A percentile compares a stretch with the other conserved stretches of the same genome.
phyloP scores from a whole-genome alignment of 1,140 invertebrate species.

The Bombyx mori region ASM3026992v2 NC_085130.1:11252001-11252500 shows the following conservation, averaged over 20 bases:
- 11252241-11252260: conserved; percentile 52
- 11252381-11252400: conserved; percentile 63
- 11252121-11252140: conserved; percentile 56
- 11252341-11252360: conserved; percentile 66
- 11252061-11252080: conserved; percentile 56
- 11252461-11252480: conserved; percentile 63
- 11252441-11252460: conserved; percentile 63
- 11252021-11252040: conserved; percentile 63
- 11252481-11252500: conserved; percentile 55
- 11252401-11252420: conserved; percentile 64
- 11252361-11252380: conserved; percentile 69
- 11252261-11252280: conserved; percentile 54
- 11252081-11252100: conserved; percentile 52
- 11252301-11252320: conserved; percentile 51
- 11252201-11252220: conserved; percentile 47
- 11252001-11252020: conserved; percentile 73
- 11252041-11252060: conserved; percentile 61
- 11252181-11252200: conserved; percentile 44
- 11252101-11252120: conserved; percentile 49
- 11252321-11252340: conserved; percentile 57
- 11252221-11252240: conserved; percentile 50
- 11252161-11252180: conserved; percentile 51
- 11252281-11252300: conserved; percentile 61
- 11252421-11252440: conserved; percentile 56
- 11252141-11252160: conserved; percentile 55